Base-by-base conservation (phyloP, 2,888 invertebrate species). In the Caenorhabditis becei region DNA sequence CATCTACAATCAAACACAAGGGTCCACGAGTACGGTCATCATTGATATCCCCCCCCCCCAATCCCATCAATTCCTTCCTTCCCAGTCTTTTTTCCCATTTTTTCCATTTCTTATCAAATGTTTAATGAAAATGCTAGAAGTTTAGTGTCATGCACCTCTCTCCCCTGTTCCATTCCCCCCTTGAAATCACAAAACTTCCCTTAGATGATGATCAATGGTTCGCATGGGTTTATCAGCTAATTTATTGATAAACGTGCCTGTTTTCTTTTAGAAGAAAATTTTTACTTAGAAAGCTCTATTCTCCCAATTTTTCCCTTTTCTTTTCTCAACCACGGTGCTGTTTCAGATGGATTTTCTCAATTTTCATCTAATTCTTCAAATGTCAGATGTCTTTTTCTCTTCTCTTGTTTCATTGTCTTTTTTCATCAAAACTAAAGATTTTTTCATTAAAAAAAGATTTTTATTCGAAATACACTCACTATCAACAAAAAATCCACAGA, bases 1-100 rank as follows among this genome's bases (percentile, higher is more conserved):
- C 28, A 54, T 54, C 14, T 4, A 24, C 14, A 26, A 14, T 11
- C 26, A 54, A 63, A 10, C 41, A 58, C 44, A 58, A 47, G 58
- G 65, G 74, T 74, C 58, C 51, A 23, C 44, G 20, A 49, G 18
- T 80, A 74, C 69, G 67, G 80, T 80, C 79, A 78, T 32, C 37
- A 58, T 59, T 32, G 32, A 47, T 47, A 54, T 23, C 14, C 49
- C 28, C 47, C 16, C n/a, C n/a, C n/a, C n/a, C n/a, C n/a, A n/a
- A 41, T 41, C 41, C 7, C 41, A 41, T 41, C 41, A 2, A 7
- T 58, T 54, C 5, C 24, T 62, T 61, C 28, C 56, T 49, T 41
- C 61, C 32, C 28, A 47, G 32, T n/a, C n/a, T 24, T 32, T 58
- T 47, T n/a, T 32, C n/a, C 2, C 2, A 16, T 49, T 18, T 35